These are phyloP conservation scores for Xestia ashworthii DNA, from an alignment of 2,888 invertebrate genomes.

Conservation along the genomic window DNA sequence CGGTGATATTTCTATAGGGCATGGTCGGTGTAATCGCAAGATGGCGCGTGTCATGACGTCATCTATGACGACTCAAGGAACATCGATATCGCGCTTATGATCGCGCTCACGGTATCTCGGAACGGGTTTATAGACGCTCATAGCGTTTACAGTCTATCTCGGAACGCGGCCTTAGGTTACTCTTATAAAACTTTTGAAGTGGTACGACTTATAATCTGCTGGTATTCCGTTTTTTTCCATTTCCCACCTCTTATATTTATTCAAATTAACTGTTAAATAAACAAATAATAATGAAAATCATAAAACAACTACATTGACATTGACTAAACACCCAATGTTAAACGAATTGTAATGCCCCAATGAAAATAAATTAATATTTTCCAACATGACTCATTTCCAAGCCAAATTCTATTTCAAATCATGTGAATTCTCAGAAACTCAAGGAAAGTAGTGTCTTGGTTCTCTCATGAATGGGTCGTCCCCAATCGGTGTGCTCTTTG, in stretches of 20 bases:
- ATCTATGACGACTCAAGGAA: no score
- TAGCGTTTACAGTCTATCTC: no score
- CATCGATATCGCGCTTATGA: no score
- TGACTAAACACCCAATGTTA: conserved; percentile 18
- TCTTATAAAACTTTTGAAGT: not conserved
- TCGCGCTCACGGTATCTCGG: no score
- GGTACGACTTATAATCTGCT: not conserved
- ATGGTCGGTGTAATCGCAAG: no score
- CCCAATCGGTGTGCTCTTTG: conserved; percentile 69
- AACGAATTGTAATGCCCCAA: conserved; percentile 39
- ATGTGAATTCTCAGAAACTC: conserved; percentile 46
- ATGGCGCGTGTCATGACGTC: no score
- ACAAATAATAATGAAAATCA: not conserved
- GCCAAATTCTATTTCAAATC: conserved; percentile 27
- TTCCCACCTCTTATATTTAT: not conserved
- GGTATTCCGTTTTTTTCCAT: not conserved
- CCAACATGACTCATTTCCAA: conserved; percentile 42
- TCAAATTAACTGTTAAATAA: not conserved
- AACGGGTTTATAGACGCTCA: no score
- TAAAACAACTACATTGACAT: conserved; percentile 11
- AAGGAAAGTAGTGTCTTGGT: conserved; percentile 53
- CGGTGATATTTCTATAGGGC: no score
- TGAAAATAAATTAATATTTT: conserved; percentile 39
- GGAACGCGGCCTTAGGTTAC: no score
- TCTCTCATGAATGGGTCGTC: conserved; percentile 67